Base-by-base conservation (phyloP, 2,888 invertebrate genomes). In the Plebejus argus region DNA sequence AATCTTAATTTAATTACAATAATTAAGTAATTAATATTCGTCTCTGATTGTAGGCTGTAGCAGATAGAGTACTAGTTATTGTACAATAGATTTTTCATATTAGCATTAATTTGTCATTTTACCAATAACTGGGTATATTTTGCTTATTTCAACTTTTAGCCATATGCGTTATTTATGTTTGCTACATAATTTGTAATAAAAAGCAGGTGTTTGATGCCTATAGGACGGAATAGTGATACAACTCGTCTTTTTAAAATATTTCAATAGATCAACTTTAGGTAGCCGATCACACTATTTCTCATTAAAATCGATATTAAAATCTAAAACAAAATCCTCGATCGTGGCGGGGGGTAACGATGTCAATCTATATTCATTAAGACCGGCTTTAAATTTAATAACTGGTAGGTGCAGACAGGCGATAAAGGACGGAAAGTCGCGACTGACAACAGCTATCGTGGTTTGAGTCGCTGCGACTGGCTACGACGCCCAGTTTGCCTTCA, bases 311-410 rank as follows among this genome's bases (percentile, higher is more conserved):
- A 28, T 61, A 61, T 61, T 12, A 61, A 10, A 61, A 23, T 61
- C 23, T 61, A 66, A 66, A 66, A 28, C 66, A 66, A 66, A 66
- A 28, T 66, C 15, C 18, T 66, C 10, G 15, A 66, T 28, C 12
- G 28, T 66, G 15, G 66, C 66, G 28, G 66, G 66, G 66, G 66
- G 66, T 66, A 66, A 66, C 23, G 61, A 61, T 66, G 66, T 66
- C 66, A 66, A 66, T 66, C 6, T 66, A 66, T 66, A 66, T 66
- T 66, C 66, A 66, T 66, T 33, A 66, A 61, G 20, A 66, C 66
- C 66, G 66, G 66, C 28, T 66, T 66, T 5, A 12, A 66, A 58
- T 23, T 58, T 20, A 58, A 66, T 15, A 28, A 18, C 28, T 20
- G 28, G 4, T 66, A 3, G 1, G 6, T 23, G 28, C 66, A 7